A percentile compares a stretch with the other conserved stretches of the same genome.
These are phyloP conservation scores for Anguilla pacifica DNA, from an alignment of 2,797 vertebrate genomes.

Conservation along the genomic window DNA sequence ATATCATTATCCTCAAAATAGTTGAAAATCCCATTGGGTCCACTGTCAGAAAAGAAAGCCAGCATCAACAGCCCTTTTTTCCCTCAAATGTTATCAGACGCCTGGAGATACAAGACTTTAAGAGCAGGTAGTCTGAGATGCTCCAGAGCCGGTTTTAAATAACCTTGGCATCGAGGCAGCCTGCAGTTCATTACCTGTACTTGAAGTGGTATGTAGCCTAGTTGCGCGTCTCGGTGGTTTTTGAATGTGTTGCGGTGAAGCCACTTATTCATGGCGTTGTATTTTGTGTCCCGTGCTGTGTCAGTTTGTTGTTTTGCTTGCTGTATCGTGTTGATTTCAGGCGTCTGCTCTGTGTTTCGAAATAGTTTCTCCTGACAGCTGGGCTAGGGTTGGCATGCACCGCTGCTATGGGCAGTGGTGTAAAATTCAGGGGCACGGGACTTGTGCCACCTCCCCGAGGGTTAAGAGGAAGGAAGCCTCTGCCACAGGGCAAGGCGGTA, in stretches of 20 bases:
- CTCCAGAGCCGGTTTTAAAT: constrained; percentile 18
- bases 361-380: not conserved
- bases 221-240: not conserved
- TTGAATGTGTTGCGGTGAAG: not conserved
- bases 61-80: constrained; percentile 19
- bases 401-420: not conserved
- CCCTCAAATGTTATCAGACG: not conserved
- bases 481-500: not conserved
- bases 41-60: constrained; percentile 38
- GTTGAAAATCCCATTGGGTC: constrained; percentile 64
- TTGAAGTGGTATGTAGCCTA: not conserved
- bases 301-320: not conserved
- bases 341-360: not conserved
- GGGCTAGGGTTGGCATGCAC: not conserved
- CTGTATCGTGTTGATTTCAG: not conserved
- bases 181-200: not conserved
- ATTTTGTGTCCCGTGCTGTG: not conserved
- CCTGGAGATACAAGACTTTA: not conserved
- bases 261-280: not conserved
- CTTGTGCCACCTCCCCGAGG: not conserved
- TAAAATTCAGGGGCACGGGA: not conserved
- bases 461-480: not conserved
- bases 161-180: not conserved
- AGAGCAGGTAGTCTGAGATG: constrained; percentile 22
- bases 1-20: constrained; percentile 71